phyloP scores from a whole-genome alignment of 2,888 invertebrate genomes.

The Cremastobaeus sp. region DNA sequence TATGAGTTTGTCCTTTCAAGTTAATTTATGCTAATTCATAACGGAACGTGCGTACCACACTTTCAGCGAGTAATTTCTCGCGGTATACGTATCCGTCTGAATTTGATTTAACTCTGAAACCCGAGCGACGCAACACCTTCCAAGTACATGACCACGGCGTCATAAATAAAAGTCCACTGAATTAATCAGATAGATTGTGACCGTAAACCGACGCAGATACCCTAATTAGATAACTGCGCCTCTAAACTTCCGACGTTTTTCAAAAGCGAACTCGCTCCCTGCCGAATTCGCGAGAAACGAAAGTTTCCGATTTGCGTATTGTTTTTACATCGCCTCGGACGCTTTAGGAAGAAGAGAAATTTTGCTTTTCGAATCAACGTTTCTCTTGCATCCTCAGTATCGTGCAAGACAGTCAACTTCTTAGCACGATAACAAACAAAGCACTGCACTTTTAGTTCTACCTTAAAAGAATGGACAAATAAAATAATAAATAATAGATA shows the following conservation, averaged over 20 bases:
- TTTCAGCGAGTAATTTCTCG: conserved; percentile 46
- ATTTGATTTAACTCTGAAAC: conserved; percentile 38
- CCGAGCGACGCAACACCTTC: conserved; percentile 25
- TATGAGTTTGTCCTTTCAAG: conserved; percentile 55
- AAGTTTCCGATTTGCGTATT: too few relatives aligned
- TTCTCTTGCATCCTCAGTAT: too few relatives aligned
- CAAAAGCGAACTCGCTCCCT: background rate
- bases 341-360: too few relatives aligned
- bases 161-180: conserved; percentile 29
- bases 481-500: too few relatives aligned
- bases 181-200: conserved; percentile 42
- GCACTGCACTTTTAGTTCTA: too few relatives aligned
- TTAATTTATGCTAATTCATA: conserved; percentile 67
- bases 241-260: background rate
- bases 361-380: too few relatives aligned
- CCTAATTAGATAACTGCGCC: conserved; percentile 30
- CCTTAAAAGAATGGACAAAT: too few relatives aligned
- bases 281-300: background rate
- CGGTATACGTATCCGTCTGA: conserved; percentile 24
- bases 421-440: too few relatives aligned
- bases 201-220: conserved; percentile 14
- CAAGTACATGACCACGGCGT: conserved; percentile 23
- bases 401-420: too few relatives aligned
- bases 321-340: too few relatives aligned
- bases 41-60: conserved; percentile 44